These are phyloP conservation scores for Bruchidius siliquastri DNA, from an alignment of 2,888 invertebrate species.

Conservation along the genomic window DNA sequence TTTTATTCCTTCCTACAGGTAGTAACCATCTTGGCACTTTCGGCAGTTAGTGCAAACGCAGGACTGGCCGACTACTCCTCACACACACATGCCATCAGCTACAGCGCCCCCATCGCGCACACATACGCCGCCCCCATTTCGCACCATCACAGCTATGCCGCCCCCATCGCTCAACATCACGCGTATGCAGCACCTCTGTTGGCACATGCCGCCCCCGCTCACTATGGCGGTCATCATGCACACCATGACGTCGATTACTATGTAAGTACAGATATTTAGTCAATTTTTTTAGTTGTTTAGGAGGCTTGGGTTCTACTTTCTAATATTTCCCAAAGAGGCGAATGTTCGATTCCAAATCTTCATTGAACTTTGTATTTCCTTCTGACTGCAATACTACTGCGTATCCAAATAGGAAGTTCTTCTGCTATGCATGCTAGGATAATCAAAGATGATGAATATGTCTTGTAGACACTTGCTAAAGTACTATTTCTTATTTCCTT, in stretches of 20 bases:
- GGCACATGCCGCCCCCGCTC: constrained; percentile 22
- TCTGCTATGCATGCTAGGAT: too few species aligned
- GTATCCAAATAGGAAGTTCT: too few species aligned
- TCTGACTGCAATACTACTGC: too few species aligned
- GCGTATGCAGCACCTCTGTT: constrained; percentile 3
- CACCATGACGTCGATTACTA: constrained; percentile 27
- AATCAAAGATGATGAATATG: too few species aligned
- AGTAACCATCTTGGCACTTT: constrained; percentile 19
- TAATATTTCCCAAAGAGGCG: too few species aligned
- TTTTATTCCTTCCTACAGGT: constrained; percentile 18
- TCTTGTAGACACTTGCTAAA: too few species aligned
- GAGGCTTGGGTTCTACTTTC: too few species aligned
- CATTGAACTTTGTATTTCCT: too few species aligned
- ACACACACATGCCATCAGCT: constrained; percentile 4
- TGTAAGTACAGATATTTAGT: constrained; percentile 15
- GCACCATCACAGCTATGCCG: constrained; percentile 9
- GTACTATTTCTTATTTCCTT: too few species aligned
- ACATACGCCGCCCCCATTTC: constrained; percentile 9
- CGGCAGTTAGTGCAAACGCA: constrained; percentile 24
- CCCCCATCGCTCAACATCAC: constrained; percentile 13
- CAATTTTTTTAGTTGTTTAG: too few species aligned
- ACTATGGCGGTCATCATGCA: constrained; percentile 14
- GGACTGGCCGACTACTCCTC: constrained; percentile 22
- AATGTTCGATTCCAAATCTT: too few species aligned
- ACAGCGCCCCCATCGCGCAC: constrained; percentile 7